These are phyloP conservation scores for Avahi laniger DNA, from an alignment of 2,797 vertebrate species.

Conservation along the genomic window DNA sequence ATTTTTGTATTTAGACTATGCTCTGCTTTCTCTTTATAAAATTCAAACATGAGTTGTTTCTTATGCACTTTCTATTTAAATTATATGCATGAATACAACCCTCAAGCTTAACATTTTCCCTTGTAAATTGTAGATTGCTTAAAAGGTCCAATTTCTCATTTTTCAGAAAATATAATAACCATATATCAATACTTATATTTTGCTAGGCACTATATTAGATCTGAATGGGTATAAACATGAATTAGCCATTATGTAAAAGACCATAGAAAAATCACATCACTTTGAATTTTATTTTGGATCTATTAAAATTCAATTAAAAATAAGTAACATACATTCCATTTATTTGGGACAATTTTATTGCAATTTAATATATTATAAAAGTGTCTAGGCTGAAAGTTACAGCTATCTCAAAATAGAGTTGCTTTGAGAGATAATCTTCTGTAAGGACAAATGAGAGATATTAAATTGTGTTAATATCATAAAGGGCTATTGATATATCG, in stretches of 20 bases:
- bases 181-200: background rate
- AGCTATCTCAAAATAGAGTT: background rate
- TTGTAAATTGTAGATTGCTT: background rate
- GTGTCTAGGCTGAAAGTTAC: background rate
- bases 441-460: background rate
- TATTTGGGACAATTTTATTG: background rate
- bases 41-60: background rate
- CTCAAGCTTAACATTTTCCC: background rate
- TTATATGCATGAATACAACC: background rate
- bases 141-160: background rate
- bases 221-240: background rate
- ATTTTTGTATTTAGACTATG: slow-evolving; percentile 29
- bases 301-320: slow-evolving; percentile 20
- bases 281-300: background rate
- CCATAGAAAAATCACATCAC: background rate
- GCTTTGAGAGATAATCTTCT: background rate
- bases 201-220: background rate
- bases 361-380: background rate
- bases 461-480: background rate
- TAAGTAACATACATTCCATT: background rate
- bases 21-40: background rate
- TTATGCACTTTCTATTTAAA: background rate
- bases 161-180: slow-evolving; percentile 13
- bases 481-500: background rate
- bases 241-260: background rate